A percentile compares a stretch with the other conserved stretches of the same genome.
These are phyloP conservation scores for Rhynchotus rufescens DNA, from an alignment of 2,797 vertebrate species.

Conservation along the genomic window DNA sequence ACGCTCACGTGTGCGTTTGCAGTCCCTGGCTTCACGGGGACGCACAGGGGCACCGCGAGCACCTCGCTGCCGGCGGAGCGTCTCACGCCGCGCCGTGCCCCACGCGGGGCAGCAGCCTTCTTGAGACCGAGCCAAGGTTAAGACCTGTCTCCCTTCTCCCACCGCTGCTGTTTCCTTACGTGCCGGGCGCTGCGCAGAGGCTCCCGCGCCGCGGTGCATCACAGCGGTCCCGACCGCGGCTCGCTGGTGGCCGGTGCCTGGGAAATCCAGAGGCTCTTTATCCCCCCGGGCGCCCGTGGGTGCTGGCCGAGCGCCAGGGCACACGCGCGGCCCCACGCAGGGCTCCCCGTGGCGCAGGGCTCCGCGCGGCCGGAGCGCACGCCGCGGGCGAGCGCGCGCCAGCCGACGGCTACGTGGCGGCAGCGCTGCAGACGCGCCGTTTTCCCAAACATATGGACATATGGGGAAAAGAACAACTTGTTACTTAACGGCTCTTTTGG, in stretches of 20 bases:
- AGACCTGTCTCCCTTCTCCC: background rate
- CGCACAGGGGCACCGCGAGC: conserved; percentile 61
- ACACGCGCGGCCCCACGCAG: too few species aligned
- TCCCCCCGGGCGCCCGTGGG: background rate
- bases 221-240: conserved; percentile 16
- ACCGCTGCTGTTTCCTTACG: background rate
- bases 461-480: conserved; percentile 75
- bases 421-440: conserved; percentile 56
- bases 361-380: background rate
- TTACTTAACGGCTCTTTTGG: conserved; percentile 74
- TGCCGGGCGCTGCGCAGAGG: conserved; percentile 6
- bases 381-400: conserved; percentile 32
- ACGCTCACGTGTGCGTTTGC: conserved; percentile 56
- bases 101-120: too few species aligned
- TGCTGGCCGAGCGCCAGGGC: conserved; percentile 26
- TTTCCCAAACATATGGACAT: conserved; percentile 71
- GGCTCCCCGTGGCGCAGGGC: too few species aligned
- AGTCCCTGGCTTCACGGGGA: conserved; percentile 66
- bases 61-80: background rate
- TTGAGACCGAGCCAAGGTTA: too few species aligned
- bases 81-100: conserved; percentile 27
- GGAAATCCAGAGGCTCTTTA: conserved; percentile 40
- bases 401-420: conserved; percentile 67
- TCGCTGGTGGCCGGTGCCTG: conserved; percentile 64
- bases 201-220: conserved; percentile 24